A percentile compares a stretch with the other conserved stretches of the same genome.
Conservation (phyloP, 2,113 vertebrate species). For the Felis chaus region DNA sequence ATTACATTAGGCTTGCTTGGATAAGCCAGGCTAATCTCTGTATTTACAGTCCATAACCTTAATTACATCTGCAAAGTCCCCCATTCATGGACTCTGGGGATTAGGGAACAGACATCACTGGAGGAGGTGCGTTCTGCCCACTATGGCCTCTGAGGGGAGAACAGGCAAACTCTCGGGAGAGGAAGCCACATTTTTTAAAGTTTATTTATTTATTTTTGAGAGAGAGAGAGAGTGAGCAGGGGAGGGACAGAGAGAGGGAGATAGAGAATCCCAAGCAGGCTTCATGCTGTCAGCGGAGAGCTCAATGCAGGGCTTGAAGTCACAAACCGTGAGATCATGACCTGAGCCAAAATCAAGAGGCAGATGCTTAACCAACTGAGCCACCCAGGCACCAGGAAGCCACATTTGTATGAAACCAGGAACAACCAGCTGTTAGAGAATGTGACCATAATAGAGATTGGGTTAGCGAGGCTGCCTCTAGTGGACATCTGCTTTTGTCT, state of each 20-base stretch:
- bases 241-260: too few relatives aligned
- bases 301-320: too few relatives aligned
- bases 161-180: not conserved
- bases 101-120: not conserved
- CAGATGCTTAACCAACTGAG: too few relatives aligned
- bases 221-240: too few relatives aligned
- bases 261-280: too few relatives aligned
- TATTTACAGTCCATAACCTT: not conserved
- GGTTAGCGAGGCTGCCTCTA: not conserved
- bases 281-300: too few relatives aligned
- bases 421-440: not conserved
- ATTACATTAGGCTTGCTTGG: not conserved
- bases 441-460: not conserved
- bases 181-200: not conserved
- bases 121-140: not conserved
- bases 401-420: not conserved
- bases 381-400: not conserved
- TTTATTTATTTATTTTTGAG: too few relatives aligned
- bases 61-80: not conserved
- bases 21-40: not conserved
- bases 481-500: not conserved
- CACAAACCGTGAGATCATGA: too few relatives aligned
- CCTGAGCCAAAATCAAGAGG: too few relatives aligned
- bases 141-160: not conserved
- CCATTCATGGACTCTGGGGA: not conserved